Base-by-base conservation (phyloP, 2,113 vertebrate species). In the Fregetta grallaria region DNA sequence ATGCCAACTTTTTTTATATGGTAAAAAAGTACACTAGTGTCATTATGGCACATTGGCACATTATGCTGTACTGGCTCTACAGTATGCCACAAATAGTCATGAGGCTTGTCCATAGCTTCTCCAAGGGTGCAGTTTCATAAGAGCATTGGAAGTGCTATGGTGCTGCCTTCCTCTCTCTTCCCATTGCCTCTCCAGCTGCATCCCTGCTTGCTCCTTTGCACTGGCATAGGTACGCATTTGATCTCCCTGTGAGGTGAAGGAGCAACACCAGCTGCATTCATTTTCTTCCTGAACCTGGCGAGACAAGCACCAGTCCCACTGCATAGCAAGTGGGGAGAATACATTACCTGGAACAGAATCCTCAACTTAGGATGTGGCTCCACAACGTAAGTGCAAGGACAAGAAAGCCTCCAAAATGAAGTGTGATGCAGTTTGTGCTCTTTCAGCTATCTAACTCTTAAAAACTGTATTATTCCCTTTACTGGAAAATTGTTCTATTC, bases 201-300 rank as follows among this genome's bases (percentile, higher is more conserved):
- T 52, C 45, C 40, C 38, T 40, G 8, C 7, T 7, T 92, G 29
- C 68, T 65, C 15, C 10, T 10, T 71, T 61, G 13, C 19, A 27
- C 23, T 38, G 36, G 18, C 3, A 47, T n/a, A 47, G 29, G 21
- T 25, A 55, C 1, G 1, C 7, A 18, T 68, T 68, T 63, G 13
- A 25, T 70, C 4, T 62, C 45, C 15, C 17, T 50, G 30, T 17
- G 45, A 49, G 25, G 9, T 53, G 59, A 83, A 76, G 11, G 19
- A 65, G 27, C 7, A 34, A 26, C 11, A 42, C 1, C 0, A 8
- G 11, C 14, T 52, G 16, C 6, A 34, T 71, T 53, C 3, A 4
- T 78, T 87, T 92, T 49, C 77, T 44, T 7, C 29, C 47, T n/a
- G 40, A 82, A 20, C 13, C 19, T 66, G 17, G 9, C 55, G 53